phyloP scores from a whole-genome alignment of 2,113 vertebrate species.

The Oreotrochilus melanogaster region DNA sequence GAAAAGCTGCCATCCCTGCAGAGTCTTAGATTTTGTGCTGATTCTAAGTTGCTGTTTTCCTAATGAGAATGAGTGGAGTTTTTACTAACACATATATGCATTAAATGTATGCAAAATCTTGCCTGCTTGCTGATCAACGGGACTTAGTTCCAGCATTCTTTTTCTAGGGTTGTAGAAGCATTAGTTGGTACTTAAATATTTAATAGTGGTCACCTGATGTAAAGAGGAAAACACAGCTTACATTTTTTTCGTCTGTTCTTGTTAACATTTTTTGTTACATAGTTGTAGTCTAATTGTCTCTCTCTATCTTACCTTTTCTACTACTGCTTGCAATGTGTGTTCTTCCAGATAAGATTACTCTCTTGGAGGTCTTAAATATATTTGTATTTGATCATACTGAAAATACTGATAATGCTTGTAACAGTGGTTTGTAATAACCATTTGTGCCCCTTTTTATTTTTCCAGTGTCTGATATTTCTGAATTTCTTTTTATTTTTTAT shows the following conservation, averaged over 20 bases:
- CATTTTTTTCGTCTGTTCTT: background rate
- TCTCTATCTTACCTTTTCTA: background rate
- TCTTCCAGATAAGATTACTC: background rate
- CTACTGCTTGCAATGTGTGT: background rate
- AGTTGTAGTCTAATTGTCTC: background rate
- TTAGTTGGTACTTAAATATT: background rate
- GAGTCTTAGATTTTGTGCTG: background rate
- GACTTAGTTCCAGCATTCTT: background rate
- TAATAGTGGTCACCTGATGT: background rate
- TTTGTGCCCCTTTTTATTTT: background rate
- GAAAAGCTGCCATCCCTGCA: background rate
- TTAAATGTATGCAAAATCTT: background rate
- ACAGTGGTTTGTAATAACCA: background rate
- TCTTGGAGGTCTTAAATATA: background rate
- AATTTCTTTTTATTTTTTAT: background rate
- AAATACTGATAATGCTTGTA: background rate
- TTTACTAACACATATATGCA: background rate
- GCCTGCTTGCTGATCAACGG: background rate
- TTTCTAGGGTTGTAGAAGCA: background rate
- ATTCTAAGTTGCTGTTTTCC: background rate
- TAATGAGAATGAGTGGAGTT: background rate
- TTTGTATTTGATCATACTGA: background rate
- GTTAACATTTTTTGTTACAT: background rate
- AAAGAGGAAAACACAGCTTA: background rate
- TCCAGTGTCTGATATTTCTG: background rate